Evolutionary conservation across 1,140 invertebrate genomes (phyloP), one percentile per base, ranked within the genome.

Genomic region (Pantala flavescens): DNA sequence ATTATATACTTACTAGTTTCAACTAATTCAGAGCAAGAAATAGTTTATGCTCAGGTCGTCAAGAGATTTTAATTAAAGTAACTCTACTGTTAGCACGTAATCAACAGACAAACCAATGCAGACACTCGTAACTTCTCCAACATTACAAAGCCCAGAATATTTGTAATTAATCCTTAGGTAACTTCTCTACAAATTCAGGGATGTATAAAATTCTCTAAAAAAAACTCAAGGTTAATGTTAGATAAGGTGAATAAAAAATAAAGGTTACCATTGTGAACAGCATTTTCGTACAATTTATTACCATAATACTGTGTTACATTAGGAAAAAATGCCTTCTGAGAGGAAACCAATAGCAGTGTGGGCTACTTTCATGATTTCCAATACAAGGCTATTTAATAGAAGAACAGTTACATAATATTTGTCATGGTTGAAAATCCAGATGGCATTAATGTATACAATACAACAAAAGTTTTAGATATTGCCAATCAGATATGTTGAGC

Each of bases 241-340:
- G n/a, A n/a, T n/a, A n/a, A 36, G 28, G 28, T 5, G 28, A 14
- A 63, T 63, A 63, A 63, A 63, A 63, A 63, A 63, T 63, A 21
- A 63, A 63, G n/a, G 12, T 63, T 21, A 63, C 49, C 49, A 63
- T 21, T 63, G 49, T 63, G 49, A 63, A 63, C 49, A 63, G 49
- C 49, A 63, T 63, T 63, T 63, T 63, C 49, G n/a, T 63, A 63
- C 14, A 12, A 63, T 63, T 63, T 63, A 63, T 63, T 63, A 63
- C 49, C 49, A 63, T 63, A 63, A 63, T 63, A 63, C 49, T 63
- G 49, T 63, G 49, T 63, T 63, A 63, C 49, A 63, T 63, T 63
- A 63, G 49, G 49, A 63, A 63, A 36, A 63, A 63, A 63, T 63
- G 49, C 49, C 49, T 63, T 63, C 49, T 63, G 49, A 63, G 49